These are phyloP conservation scores for Aphidius gifuensis DNA, from an alignment of 1,140 invertebrate genomes.

Conservation along the genomic window DNA sequence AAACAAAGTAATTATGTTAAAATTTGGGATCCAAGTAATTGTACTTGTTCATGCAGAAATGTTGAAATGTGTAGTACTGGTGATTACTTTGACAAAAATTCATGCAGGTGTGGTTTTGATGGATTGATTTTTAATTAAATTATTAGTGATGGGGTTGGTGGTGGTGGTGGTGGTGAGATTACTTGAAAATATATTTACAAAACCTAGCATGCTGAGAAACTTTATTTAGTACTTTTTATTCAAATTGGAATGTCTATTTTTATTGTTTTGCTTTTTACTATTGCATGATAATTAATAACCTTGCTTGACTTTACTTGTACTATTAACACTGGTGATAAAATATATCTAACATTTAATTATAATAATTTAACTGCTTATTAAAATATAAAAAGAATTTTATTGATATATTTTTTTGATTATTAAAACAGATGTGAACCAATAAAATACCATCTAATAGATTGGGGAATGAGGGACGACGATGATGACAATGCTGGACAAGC, in stretches of 20 bases:
- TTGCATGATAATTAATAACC: neutral
- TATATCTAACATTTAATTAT: no score
- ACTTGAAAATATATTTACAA: neutral
- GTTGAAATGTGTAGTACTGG: conserved; percentile 60
- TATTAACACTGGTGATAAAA: no score
- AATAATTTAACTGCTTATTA: no score
- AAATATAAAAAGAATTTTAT: conserved; percentile 20
- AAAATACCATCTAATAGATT: conserved; percentile 24
- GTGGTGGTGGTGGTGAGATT: conserved; percentile 9
- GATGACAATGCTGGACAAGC: conserved; percentile 22
- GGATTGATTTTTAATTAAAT: conserved; percentile 21
- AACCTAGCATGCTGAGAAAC: neutral
- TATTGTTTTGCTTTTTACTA: neutral
- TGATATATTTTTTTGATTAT: conserved; percentile 15
- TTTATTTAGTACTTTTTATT: neutral
- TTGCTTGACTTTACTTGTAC: no score
- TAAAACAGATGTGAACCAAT: neutral
- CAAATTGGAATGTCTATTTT: neutral
- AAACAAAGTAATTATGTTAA: conserved; percentile 50
- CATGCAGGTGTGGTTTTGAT: conserved; percentile 58
- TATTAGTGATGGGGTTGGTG: conserved; percentile 12
- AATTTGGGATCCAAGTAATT: conserved; percentile 61
- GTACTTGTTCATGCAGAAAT: conserved; percentile 60
- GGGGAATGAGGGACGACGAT: conserved; percentile 7
- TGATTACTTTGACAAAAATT: conserved; percentile 58